Evolutionary conservation across 1,140 invertebrate species (phyloP).

Genomic region (Melitaea cinxia): DNA sequence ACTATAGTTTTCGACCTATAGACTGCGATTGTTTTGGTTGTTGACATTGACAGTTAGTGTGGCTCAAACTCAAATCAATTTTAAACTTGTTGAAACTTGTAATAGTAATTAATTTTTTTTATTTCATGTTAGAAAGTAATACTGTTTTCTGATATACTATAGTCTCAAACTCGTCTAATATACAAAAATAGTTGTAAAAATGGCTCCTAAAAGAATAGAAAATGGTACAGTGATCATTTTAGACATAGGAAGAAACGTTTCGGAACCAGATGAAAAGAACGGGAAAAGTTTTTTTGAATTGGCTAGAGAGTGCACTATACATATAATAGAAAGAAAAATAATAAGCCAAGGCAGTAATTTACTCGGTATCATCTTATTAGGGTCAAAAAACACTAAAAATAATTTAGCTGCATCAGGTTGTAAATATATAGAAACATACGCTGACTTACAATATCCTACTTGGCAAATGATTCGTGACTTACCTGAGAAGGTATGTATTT

Average conservation of each 20-base stretch:
- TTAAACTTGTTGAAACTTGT: conserved; percentile 19
- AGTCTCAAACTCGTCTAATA: no score
- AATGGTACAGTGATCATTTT: conserved; percentile 73
- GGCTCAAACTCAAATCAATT: neutral
- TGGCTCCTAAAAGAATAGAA: conserved; percentile 58
- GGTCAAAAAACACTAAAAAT: conserved; percentile 66
- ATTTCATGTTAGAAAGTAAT: no score
- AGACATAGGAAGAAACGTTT: conserved; percentile 67
- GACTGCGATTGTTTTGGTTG: no score
- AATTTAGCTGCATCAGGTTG: conserved; percentile 56
- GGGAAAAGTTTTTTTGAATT: conserved; percentile 64
- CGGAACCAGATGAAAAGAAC: conserved; percentile 50
- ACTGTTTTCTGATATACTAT: no score
- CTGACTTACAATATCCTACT: conserved; percentile 54
- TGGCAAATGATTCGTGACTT: conserved; percentile 71
- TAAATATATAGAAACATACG: conserved; percentile 56
- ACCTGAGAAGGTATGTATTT: conserved; percentile 56
- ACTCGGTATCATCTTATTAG: conserved; percentile 67
- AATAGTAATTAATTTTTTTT: neutral
- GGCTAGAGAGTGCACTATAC: conserved; percentile 56
- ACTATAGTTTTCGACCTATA: neutral
- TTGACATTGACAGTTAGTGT: neutral
- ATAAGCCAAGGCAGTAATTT: conserved; percentile 68
- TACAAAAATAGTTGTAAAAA: no score
- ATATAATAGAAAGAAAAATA: conserved; percentile 76